Evolutionary conservation across 2,888 invertebrate species (phyloP).

Genomic region (Pammene fasciana): DNA sequence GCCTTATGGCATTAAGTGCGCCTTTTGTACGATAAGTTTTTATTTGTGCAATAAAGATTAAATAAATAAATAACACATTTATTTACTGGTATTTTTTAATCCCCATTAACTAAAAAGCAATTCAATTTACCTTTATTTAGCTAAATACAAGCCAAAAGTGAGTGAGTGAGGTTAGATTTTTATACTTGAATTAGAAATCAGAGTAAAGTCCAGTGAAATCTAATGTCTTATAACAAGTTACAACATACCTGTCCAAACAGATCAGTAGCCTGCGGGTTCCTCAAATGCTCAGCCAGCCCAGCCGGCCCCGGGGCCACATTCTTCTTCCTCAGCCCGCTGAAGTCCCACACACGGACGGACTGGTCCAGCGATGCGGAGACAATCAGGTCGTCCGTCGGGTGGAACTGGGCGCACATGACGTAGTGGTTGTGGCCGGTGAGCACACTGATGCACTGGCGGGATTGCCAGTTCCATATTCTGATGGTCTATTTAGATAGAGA

Average conservation of each 20-base stretch:
- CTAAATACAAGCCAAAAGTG: too few relatives aligned
- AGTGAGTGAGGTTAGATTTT: too few relatives aligned
- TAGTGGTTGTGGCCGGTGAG: conserved; percentile 99
- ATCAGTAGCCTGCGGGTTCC: conserved; percentile 94
- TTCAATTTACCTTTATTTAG: background rate
- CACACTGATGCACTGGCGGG: conserved; percentile 96
- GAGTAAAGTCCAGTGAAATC: too few relatives aligned
- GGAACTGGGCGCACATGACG: conserved; percentile 99
- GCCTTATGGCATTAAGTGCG: too few relatives aligned
- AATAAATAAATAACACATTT: too few relatives aligned
- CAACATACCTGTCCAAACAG: conserved; percentile 90
- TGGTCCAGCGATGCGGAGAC: conserved; percentile 99
- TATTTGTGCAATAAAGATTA: too few relatives aligned
- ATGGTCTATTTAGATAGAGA: conserved; percentile 86
- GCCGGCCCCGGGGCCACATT: conserved; percentile 98
- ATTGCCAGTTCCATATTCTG: conserved; percentile 99
- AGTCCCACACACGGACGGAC: conserved; percentile 99
- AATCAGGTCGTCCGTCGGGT: conserved; percentile 97
- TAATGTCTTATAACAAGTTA: background rate
- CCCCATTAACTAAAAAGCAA: too few relatives aligned
- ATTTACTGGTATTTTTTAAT: too few relatives aligned
- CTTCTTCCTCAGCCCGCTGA: conserved; percentile 97
- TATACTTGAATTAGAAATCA: too few relatives aligned
- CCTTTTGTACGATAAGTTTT: too few relatives aligned
- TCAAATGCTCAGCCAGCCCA: conserved; percentile 93